phyloP scores from a whole-genome alignment of 2,888 invertebrate species.

The Carcina quercana region DNA sequence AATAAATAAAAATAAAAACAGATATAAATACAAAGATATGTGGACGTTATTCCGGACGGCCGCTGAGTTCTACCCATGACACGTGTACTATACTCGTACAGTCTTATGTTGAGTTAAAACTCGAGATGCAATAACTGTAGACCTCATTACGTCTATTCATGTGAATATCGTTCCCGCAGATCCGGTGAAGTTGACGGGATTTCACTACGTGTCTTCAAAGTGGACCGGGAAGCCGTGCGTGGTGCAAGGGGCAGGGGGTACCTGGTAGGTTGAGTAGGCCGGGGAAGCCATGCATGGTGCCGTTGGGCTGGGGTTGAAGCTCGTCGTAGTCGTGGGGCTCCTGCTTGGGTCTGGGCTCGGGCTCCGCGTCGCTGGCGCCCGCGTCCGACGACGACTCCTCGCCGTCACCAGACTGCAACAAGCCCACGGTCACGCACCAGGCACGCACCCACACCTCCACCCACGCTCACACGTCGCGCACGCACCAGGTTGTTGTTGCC shows the following conservation, averaged over 20 bases:
- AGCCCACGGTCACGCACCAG: neutral
- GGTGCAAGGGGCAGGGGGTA: conserved; percentile 28
- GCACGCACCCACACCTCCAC: neutral
- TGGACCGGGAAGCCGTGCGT: neutral
- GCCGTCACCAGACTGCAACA: conserved; percentile 69
- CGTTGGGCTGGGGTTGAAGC: conserved; percentile 78
- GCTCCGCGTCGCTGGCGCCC: conserved; percentile 81
- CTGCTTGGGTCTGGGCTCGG: conserved; percentile 79
- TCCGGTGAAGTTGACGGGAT: too few relatives aligned
- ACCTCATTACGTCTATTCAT: too few relatives aligned
- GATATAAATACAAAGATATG: too few relatives aligned
- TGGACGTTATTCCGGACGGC: too few relatives aligned
- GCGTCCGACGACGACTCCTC: conserved; percentile 92
- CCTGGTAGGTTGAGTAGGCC: conserved; percentile 88
- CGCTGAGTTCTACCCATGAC: too few relatives aligned
- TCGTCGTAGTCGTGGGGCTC: conserved; percentile 83
- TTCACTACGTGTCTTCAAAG: too few relatives aligned
- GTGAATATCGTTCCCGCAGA: too few relatives aligned
- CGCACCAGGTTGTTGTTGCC: conserved; percentile 69
- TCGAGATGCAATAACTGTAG: too few relatives aligned
- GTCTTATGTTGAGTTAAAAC: too few relatives aligned
- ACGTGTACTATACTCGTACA: too few relatives aligned
- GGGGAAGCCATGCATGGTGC: conserved; percentile 82
- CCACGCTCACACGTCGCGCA: conserved; percentile 1
- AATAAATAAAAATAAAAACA: too few relatives aligned